Percentiles rank a stretch among this genome's conserved stretches.
These are phyloP conservation scores for Dicentrarchus labrax DNA, from an alignment of 2,113 vertebrate species.

Conservation along the genomic window DNA sequence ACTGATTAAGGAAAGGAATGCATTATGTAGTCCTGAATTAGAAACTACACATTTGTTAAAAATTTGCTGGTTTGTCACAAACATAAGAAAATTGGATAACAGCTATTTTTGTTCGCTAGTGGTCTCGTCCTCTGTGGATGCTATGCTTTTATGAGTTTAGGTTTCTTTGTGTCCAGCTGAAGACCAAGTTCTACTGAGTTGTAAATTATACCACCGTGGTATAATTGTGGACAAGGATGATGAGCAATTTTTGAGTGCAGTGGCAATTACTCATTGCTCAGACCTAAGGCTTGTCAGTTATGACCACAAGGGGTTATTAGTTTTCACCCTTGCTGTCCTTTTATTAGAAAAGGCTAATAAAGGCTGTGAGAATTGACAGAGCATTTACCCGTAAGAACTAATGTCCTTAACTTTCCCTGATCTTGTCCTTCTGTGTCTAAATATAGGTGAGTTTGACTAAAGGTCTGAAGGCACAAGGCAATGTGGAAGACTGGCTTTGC, in stretches of 20 bases:
- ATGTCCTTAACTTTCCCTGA: not conserved
- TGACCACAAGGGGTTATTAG: not conserved
- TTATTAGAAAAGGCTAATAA: not conserved
- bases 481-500: slow-evolving; percentile 90
- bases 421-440: slow-evolving; percentile 4
- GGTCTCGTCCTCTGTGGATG: not conserved
- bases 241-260: slow-evolving; percentile 5
- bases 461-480: slow-evolving; percentile 89
- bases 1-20: not conserved
- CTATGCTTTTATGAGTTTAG: not conserved
- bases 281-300: not conserved
- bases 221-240: not conserved
- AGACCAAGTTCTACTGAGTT: not conserved
- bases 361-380: not conserved
- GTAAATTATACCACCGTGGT: not conserved
- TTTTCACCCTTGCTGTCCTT: not conserved
- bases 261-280: slow-evolving; percentile 7
- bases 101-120: not conserved
- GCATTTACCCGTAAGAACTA: not conserved
- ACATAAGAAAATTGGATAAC: not conserved
- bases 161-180: not conserved
- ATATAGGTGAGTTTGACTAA: slow-evolving; percentile 86
- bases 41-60: slow-evolving; percentile 8
- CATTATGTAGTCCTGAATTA: not conserved
- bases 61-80: not conserved